Evolutionary conservation across 2,888 invertebrate species (phyloP), one percentile per base, ranked within the genome.

Genomic region (Leucoptera coffeella): DNA sequence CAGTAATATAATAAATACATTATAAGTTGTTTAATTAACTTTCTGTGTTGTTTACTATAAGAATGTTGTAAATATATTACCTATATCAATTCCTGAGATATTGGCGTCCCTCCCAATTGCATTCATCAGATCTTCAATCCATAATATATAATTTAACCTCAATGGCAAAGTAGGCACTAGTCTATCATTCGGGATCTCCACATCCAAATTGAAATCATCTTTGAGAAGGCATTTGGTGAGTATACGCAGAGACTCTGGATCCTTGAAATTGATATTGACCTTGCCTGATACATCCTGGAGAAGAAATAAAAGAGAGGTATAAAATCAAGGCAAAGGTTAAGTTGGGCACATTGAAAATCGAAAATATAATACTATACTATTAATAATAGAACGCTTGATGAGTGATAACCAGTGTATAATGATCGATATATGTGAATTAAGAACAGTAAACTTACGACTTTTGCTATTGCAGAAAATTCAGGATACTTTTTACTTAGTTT

Each of bases 141-240:
- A 95, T 13, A 96, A 69, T 31, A 99, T 75, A 50, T 99, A 99
- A 57, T 99, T 97, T 3, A 99, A 61, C 28, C 97, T 75, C 27
- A 94, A 67, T 1, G 99, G 94, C 21, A 99, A 65, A 0, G 96
- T 92, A 2, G 99, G 99, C 27, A 96, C 85, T 24, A 99, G 73
- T 42, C 85, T 81, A 32, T 84, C 78, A 22, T 74, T 59, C 1
- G 95, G 95, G 38, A 94, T 83, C 20, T 78, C 74, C 11, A 97
- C 80, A 31, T 82, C 69, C 7, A 95, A 58, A 33, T 78, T 69
- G 51, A 94, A 99, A 52, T 96, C 94, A 35, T 87, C 81, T 42
- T 85, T 78, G 7, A 99, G 59, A 14, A 99, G 62, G 32, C 82
- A 84, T 50, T 80, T 78, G 2, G 92, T 86, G 14, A 99, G 58